Evolutionary conservation across 2,797 vertebrate genomes (phyloP).

Genomic region (Phataginus tetradactyla): DNA sequence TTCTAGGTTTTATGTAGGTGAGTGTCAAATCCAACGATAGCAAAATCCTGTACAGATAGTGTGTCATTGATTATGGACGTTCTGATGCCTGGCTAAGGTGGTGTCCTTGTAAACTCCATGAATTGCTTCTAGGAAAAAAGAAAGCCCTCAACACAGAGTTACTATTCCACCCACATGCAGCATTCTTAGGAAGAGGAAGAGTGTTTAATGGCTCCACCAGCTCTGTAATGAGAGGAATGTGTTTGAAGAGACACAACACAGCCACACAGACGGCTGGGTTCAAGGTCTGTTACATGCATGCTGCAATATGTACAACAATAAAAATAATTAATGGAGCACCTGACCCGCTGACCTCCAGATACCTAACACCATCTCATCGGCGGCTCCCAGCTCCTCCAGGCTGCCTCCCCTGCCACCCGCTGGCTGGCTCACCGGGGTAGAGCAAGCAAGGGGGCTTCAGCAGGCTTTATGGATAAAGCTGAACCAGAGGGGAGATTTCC

Average conservation of each 20-base stretch:
- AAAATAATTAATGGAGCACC: background rate
- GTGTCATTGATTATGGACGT: conserved; percentile 43
- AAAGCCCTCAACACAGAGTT: background rate
- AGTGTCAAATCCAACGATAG: conserved; percentile 47
- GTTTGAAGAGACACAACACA: conserved; percentile 23
- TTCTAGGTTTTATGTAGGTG: background rate
- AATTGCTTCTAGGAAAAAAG: conserved; percentile 5
- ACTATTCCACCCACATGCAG: background rate
- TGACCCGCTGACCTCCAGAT: conserved; percentile 15
- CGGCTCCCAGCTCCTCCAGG: background rate
- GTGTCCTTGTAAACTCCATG: background rate
- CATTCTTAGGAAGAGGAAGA: background rate
- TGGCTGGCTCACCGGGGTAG: background rate
- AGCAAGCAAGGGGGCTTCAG: background rate
- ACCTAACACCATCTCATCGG: background rate
- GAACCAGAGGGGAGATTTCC: background rate
- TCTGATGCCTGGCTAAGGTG: conserved; percentile 28
- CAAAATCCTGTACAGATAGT: background rate
- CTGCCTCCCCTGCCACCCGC: background rate
- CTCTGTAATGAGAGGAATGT: conserved; percentile 45
- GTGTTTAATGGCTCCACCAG: background rate
- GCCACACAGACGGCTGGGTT: background rate
- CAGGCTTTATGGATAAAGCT: conserved; percentile 25
- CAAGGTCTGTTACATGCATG: background rate
- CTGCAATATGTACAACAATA: background rate